Conservation (phyloP, 35 echinoderm and acorn worm genomes). For the Heliocidaris erythrogramma region DNA sequence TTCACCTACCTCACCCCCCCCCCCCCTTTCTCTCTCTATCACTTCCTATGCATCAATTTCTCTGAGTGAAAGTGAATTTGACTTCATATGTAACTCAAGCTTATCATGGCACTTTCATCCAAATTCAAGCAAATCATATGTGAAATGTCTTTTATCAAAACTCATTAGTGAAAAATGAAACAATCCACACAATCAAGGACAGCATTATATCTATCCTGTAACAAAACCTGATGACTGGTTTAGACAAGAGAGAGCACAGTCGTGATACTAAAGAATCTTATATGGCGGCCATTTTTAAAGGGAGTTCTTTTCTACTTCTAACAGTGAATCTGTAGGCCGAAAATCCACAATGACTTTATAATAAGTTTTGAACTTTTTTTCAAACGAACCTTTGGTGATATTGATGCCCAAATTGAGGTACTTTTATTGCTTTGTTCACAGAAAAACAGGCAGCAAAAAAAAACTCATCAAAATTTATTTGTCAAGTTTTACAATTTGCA, state of each 20-base stretch:
- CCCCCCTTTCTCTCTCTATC: not conserved
- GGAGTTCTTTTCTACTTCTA: no score
- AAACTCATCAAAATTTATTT: not conserved
- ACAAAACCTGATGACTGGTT: not conserved
- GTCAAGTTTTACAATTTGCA: not conserved
- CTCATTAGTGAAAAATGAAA: not conserved
- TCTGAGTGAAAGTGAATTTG: not conserved
- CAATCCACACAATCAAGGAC: not conserved
- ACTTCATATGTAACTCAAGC: conserved; percentile 11
- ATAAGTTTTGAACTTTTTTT: no score
- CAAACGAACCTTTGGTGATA: not conserved
- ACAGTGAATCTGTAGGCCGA: no score
- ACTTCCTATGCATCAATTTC: not conserved
- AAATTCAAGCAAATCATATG: not conserved
- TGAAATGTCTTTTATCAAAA: not conserved
- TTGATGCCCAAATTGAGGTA: not conserved
- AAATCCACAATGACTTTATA: no score
- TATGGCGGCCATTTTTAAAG: no score
- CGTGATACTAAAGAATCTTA: not conserved
- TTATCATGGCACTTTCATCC: not conserved
- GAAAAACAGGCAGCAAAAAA: not conserved
- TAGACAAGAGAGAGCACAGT: not conserved
- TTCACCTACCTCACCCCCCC: not conserved
- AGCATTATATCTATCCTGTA: not conserved
- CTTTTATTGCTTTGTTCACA: not conserved